phyloP scores from a whole-genome alignment of 2,113 vertebrate species.

The Pterocles burchelli region DNA sequence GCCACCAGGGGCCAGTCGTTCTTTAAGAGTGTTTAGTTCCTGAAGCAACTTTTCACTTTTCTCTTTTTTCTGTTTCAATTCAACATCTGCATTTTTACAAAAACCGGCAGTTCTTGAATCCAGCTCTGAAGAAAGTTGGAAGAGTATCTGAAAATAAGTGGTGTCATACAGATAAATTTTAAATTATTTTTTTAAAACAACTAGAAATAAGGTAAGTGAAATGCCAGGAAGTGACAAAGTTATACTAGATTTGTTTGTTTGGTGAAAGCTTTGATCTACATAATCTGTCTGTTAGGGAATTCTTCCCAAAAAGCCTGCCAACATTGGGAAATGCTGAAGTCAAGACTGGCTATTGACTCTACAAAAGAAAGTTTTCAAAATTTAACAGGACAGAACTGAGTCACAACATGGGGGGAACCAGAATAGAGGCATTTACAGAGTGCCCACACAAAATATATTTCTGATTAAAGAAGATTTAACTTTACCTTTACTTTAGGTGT shows the following conservation, averaged over 20 bases:
- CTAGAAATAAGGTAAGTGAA: neutral
- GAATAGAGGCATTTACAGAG: neutral
- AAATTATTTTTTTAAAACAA: neutral
- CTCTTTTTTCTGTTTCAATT: constrained; percentile 46
- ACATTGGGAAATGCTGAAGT: neutral
- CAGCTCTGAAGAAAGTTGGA: constrained; percentile 29
- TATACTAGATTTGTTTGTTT: neutral
- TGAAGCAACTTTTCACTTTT: constrained; percentile 44
- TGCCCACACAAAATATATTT: neutral
- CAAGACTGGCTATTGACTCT: neutral
- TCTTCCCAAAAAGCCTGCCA: neutral
- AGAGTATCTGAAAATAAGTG: constrained; percentile 26
- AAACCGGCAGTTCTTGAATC: neutral
- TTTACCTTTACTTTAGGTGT: constrained; percentile 66
- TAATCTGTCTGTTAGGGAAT: neutral
- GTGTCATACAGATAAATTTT: neutral
- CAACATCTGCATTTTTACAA: constrained; percentile 38
- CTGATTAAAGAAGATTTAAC: neutral
- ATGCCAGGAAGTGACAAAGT: neutral
- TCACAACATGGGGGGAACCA: neutral
- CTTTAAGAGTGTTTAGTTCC: constrained; percentile 36
- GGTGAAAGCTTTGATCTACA: neutral
- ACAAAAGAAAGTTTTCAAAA: neutral
- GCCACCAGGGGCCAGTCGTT: neutral
- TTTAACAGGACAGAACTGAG: neutral